Conservation (phyloP, 2,797 vertebrate species). For the Meriones psammophilus region DNA sequence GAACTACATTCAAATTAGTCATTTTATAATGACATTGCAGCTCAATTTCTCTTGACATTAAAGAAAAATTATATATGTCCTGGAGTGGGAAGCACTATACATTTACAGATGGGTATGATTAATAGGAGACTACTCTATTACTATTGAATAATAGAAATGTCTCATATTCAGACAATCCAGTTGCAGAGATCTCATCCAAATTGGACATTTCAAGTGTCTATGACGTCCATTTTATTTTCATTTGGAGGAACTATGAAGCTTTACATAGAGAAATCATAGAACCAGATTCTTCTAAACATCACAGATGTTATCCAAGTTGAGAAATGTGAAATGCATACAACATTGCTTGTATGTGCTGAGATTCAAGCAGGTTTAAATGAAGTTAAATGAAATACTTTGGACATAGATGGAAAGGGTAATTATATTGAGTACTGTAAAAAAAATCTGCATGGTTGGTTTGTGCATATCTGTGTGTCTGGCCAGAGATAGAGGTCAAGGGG, state of each 20-base stretch:
- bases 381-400: neutral
- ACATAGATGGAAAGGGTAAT: neutral
- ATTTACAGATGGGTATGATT: conserved; percentile 38
- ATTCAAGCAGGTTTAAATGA: neutral
- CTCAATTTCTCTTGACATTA: conserved; percentile 42
- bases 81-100: conserved; percentile 20
- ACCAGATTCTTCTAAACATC: conserved; percentile 6
- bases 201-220: conserved; percentile 2
- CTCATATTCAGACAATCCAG: conserved; percentile 36
- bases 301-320: conserved; percentile 28
- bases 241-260: conserved; percentile 2
- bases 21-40: conserved; percentile 26
- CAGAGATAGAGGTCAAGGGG: neutral
- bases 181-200: neutral
- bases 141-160: conserved; percentile 13
- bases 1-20: neutral
- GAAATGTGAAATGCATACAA: neutral
- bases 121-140: neutral
- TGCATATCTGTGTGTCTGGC: neutral
- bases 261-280: conserved; percentile 21
- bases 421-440: neutral
- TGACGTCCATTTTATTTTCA: conserved; percentile 62
- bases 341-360: neutral
- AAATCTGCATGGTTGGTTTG: neutral
- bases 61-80: conserved; percentile 10